These are phyloP conservation scores for Silvanus unidentatus DNA, from an alignment of 2,888 invertebrate genomes.

Conservation along the genomic window DNA sequence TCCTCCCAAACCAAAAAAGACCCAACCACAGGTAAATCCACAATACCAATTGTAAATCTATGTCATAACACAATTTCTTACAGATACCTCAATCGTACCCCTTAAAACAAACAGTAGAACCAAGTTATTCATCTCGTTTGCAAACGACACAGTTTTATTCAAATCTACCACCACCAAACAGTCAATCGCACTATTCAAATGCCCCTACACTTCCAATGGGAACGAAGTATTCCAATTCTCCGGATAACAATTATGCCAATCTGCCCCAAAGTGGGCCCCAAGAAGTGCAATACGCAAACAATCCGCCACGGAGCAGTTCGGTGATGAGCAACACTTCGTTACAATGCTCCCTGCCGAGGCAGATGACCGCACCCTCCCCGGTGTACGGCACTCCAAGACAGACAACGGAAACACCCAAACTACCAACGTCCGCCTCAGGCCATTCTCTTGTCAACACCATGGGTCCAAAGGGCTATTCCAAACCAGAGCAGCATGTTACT, in stretches of 20 bases:
- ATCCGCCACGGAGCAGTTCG: slow-evolving; percentile 22
- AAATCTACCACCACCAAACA: slow-evolving; percentile 42
- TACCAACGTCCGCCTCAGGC: no score
- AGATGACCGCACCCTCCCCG: not conserved
- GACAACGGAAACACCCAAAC: not conserved
- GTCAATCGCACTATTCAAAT: slow-evolving; percentile 37
- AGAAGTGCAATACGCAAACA: slow-evolving; percentile 25
- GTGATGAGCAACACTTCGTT: slow-evolving; percentile 24
- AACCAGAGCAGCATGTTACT: slow-evolving; percentile 35
- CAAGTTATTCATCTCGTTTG: slow-evolving; percentile 67
- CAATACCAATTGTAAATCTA: no score
- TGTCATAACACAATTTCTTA: not conserved
- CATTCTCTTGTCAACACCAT: slow-evolving; percentile 16
- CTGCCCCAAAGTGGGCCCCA: slow-evolving; percentile 19
- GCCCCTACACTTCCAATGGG: slow-evolving; percentile 29
- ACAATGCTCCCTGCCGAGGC: not conserved
- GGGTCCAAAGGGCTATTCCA: slow-evolving; percentile 29
- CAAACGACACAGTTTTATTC: slow-evolving; percentile 49
- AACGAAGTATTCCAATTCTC: slow-evolving; percentile 19
- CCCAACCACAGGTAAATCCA: slow-evolving; percentile 52
- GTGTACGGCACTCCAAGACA: not conserved
- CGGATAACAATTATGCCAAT: slow-evolving; percentile 33
- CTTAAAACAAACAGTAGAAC: slow-evolving; percentile 63
- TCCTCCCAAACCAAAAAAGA: slow-evolving; percentile 72
- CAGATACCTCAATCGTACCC: slow-evolving; percentile 74